Base-by-base conservation (phyloP, 2,797 vertebrate species). In the Gymnothorax javanicus region DNA sequence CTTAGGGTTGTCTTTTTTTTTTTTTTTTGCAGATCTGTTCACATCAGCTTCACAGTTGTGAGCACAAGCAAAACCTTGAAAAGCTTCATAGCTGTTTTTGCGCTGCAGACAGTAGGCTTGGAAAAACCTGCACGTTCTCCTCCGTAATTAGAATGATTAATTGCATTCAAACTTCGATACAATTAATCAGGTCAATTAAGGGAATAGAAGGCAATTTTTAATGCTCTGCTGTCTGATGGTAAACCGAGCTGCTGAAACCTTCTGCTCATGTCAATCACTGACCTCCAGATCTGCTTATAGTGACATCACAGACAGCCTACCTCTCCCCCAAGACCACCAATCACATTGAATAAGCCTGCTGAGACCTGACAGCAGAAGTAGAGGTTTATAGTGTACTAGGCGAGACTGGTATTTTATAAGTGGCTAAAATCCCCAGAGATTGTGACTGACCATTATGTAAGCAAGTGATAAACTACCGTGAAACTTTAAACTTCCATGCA, bases 171-270 rank as follows among this genome's bases (percentile, higher is more conserved):
- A 54, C 43, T 79, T 52, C 7, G 54, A 79, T n/a, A 23, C 50
- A 79, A 79, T 54, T 79, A 79, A 79, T 79, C 75, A 79, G 50
- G 20, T 79, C 17, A 79, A 79, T 43, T 75, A 75, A 75, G 33
- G 71, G 27, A 75, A 75, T 12, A 15, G 27, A 75, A 50, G 3
- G 17, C 20, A 5, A 54, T 79, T 79, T 79, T 7, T 77, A 50
- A 73, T 33, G 43, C 69, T 12, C 2, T 75, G 3, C 17, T 1
- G 11, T 75, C 4, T 43, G 71, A 75, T 4, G 33, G 33, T 11
- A 50, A 12, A 12, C 3, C 50, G 2, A 23, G 50, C 15, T 79
- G 17, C 43, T 79, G 4, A 20, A 79, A 54, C 50, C 13, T 11
- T 79, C 75, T 54, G 2, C 50, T 79, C 50, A 20, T 79, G 75